phyloP scores from a whole-genome alignment of 1,140 invertebrate genomes.

The Pinna nobilis region DNA sequence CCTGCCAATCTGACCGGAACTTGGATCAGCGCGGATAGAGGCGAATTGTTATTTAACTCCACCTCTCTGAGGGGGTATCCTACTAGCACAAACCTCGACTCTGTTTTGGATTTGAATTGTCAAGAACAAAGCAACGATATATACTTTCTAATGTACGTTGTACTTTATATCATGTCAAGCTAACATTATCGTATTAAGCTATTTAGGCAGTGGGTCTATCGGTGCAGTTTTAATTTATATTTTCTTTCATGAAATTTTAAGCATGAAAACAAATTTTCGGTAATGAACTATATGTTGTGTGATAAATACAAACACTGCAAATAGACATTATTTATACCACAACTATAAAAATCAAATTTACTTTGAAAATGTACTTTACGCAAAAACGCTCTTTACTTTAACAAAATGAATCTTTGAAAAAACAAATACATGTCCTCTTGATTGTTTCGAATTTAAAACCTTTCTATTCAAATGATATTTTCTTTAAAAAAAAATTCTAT shows the following conservation, averaged over 20 bases:
- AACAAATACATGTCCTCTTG: neutral
- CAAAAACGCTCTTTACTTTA: no score
- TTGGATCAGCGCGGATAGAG: neutral
- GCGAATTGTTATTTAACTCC: neutral
- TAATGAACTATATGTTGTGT: neutral
- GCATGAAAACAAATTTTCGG: neutral
- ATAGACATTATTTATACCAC: no score
- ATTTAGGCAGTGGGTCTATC: neutral
- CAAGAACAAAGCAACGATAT: neutral
- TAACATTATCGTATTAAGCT: neutral
- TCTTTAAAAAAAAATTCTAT: neutral
- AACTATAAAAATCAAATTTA: no score
- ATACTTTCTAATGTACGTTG: slow-evolving; percentile 1
- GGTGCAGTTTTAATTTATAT: neutral
- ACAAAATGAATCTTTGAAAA: neutral
- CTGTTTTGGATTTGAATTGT: slow-evolving; percentile 7
- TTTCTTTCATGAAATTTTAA: neutral
- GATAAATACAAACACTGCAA: no score
- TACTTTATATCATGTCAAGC: neutral
- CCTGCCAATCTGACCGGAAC: neutral
- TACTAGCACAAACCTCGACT: no score
- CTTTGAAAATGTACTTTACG: no score
- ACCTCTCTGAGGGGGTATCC: neutral
- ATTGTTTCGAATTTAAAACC: neutral
- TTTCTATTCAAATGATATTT: neutral